Percentiles rank a stretch among this genome's conserved stretches.
These are phyloP conservation scores for Yasuhikotakia modesta DNA, from an alignment of 2,797 vertebrate species.

Conservation along the genomic window DNA sequence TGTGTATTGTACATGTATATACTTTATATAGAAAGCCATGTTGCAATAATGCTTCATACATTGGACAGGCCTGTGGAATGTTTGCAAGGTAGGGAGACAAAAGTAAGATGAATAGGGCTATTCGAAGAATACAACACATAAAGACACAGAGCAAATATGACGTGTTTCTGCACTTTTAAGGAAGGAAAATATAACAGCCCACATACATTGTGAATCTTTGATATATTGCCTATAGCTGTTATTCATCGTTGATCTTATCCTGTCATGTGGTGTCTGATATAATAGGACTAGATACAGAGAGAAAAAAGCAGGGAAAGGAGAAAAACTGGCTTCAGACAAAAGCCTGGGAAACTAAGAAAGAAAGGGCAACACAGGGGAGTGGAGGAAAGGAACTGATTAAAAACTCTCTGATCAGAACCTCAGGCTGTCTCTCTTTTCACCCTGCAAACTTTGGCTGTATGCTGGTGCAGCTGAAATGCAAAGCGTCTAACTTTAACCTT, in stretches of 20 bases:
- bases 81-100: not conserved
- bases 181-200: too few relatives aligned
- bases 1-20: too few relatives aligned
- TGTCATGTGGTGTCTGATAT: slow-evolving; percentile 4
- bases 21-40: too few relatives aligned
- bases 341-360: slow-evolving; percentile 26
- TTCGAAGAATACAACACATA: too few relatives aligned
- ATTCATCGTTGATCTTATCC: not conserved
- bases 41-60: not conserved
- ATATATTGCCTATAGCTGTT: not conserved
- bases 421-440: slow-evolving; percentile 17
- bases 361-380: slow-evolving; percentile 33
- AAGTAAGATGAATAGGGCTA: too few relatives aligned
- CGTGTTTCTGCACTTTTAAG: too few relatives aligned
- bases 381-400: slow-evolving; percentile 41
- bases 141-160: too few relatives aligned
- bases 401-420: slow-evolving; percentile 34
- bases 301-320: not conserved
- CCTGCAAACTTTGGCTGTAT: slow-evolving; percentile 15
- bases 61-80: not conserved
- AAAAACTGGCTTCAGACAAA: slow-evolving; percentile 27
- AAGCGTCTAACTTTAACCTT: slow-evolving; percentile 35
- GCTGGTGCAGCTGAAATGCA: slow-evolving; percentile 17
- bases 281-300: not conserved
- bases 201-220: not conserved